These are phyloP conservation scores for Aphaenogaster floridana DNA, from an alignment of 1,140 invertebrate species.

Conservation along the genomic window DNA sequence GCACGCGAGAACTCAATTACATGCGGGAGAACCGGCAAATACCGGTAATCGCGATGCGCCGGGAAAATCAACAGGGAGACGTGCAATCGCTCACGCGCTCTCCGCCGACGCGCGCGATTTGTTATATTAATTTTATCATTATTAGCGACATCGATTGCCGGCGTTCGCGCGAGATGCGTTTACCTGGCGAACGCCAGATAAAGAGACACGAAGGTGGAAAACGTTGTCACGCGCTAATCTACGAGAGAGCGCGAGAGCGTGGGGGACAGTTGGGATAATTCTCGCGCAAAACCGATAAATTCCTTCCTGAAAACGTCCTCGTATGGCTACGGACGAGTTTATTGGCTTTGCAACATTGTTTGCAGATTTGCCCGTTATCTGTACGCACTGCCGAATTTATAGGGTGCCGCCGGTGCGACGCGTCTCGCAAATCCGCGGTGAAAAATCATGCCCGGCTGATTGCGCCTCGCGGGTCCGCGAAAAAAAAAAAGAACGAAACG, in stretches of 20 bases:
- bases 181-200: background rate
- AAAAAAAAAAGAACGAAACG: background rate
- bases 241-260: background rate
- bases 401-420: constrained; percentile 20
- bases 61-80: constrained; percentile 40
- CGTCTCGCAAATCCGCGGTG: constrained; percentile 59
- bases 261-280: constrained; percentile 24
- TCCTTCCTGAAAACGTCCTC: constrained; percentile 29
- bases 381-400: constrained; percentile 60
- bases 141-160: background rate
- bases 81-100: constrained; percentile 18
- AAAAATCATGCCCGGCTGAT: constrained; percentile 57
- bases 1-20: constrained; percentile 64
- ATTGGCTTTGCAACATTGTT: constrained; percentile 68
- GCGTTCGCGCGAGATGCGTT: background rate
- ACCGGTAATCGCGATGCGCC: constrained; percentile 32
- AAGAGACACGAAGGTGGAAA: too few relatives aligned
- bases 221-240: background rate
- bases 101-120: background rate
- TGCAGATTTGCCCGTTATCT: constrained; percentile 62
- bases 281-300: constrained; percentile 60
- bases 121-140: constrained; percentile 27
- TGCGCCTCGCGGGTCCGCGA: constrained; percentile 7
- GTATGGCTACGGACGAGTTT: constrained; percentile 60
- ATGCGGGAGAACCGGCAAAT: background rate